Base-by-base conservation (phyloP, 2,888 invertebrate species). In the Torymus tubicola region DNA sequence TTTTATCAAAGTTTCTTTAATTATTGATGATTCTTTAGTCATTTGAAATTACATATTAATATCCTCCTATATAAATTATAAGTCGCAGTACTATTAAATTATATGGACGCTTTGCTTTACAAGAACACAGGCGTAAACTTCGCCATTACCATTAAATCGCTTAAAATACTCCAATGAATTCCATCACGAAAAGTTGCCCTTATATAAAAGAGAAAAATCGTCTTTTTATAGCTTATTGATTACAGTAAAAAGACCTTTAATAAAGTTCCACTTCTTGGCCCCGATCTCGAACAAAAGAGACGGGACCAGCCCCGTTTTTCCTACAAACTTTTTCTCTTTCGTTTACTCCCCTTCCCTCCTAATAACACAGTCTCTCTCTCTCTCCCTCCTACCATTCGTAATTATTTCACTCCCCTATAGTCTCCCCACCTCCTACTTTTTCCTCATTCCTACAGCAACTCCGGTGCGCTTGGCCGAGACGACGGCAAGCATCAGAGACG, bases 331-430 rank as follows among this genome's bases (percentile, higher is more conserved):
- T 70, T 69, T 58, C 57, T 31, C 16, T n/a, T n/a, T 0, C n/a
- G 5, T 8, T 42, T 8, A 8, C 1, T 1, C 42, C 42, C 42
- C 42, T 42, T 42, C 42, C 5, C 42, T 8, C 8, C 42, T 70
- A 70, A 70, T 70, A 70, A 60, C 60, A 69, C 69, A 69, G 12
- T 69, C 58, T 58, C 11, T 58, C 57, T 42, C 21, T 10, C 8
- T 69, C 58, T 58, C n/a, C 57, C 57, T 42, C 53, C 11, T 53
- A 31, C 14, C 57, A 57, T 31, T 57, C 58, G 50, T 70, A 70
- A 70, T 70, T 70, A 70, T 58, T 70, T 58, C 60, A 42, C 50
- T 58, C 70, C 16, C 16, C 42, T 42, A 2, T 58, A 31, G 14
- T 2, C 24, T 42, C 16, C 69, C 58, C 24, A 12, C 42, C 58